These are phyloP conservation scores for Pomacea maculata DNA, from an alignment of 1,140 invertebrate genomes.

Conservation along the genomic window DNA sequence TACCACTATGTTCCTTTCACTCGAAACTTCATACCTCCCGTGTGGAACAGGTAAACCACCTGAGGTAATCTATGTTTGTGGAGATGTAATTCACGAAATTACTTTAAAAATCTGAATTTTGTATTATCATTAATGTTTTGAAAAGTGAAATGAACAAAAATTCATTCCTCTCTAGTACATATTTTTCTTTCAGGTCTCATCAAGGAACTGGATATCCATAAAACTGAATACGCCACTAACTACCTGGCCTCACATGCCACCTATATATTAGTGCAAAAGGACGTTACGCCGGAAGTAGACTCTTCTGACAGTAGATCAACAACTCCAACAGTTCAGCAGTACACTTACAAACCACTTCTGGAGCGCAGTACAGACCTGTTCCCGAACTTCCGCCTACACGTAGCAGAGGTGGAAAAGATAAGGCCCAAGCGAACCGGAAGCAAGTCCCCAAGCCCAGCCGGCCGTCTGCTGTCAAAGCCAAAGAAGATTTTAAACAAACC, in stretches of 20 bases:
- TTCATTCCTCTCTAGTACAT: no score
- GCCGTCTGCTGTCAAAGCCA: slow-evolving; percentile 31
- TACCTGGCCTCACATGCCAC: slow-evolving; percentile 50
- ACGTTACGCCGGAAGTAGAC: slow-evolving; percentile 34
- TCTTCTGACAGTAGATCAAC: slow-evolving; percentile 24
- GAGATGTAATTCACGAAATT: no score
- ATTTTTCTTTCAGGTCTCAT: slow-evolving; percentile 46
- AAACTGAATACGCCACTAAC: slow-evolving; percentile 53
- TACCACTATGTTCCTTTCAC: no score
- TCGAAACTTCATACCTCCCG: no score
- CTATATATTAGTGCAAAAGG: slow-evolving; percentile 57
- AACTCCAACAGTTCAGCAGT: slow-evolving; percentile 37
- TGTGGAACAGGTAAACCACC: no score
- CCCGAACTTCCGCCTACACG: slow-evolving; percentile 56
- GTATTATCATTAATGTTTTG: no score
- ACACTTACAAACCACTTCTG: slow-evolving; percentile 51
- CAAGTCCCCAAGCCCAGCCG: slow-evolving; percentile 60
- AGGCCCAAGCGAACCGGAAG: slow-evolving; percentile 34
- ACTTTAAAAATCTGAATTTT: no score
- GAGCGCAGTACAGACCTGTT: slow-evolving; percentile 50
- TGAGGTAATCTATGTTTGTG: no score
- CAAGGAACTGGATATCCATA: slow-evolving; percentile 54
- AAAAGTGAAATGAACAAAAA: no score
- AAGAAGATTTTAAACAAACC: slow-evolving; percentile 11
- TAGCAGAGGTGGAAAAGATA: slow-evolving; percentile 49